A percentile compares a stretch with the other conserved stretches of the same genome.
phyloP scores from a whole-genome alignment of 2,888 invertebrate genomes.

The Papilio protenor region DNA sequence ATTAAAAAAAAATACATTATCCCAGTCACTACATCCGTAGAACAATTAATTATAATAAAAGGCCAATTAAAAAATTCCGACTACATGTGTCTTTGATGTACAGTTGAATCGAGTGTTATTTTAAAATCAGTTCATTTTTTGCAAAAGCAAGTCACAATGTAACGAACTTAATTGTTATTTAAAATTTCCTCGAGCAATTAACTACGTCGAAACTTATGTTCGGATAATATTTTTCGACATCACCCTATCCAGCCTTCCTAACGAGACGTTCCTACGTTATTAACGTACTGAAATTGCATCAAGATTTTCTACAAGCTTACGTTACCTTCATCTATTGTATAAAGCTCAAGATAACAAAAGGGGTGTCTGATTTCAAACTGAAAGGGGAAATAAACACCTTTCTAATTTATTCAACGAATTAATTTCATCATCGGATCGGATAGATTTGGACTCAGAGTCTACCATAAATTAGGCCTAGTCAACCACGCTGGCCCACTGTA shows the following conservation, averaged over 20 bases:
- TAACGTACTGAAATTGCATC: constrained; percentile 18
- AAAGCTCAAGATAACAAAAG: neutral
- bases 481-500: too few relatives aligned
- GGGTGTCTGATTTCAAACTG: neutral
- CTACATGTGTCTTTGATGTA: neutral
- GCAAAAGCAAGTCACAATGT: neutral
- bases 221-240: constrained; percentile 14
- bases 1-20: too few relatives aligned
- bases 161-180: neutral
- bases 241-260: neutral
- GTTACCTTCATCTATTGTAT: neutral
- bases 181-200: neutral
- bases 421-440: too few relatives aligned
- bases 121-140: neutral
- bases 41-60: too few relatives aligned
- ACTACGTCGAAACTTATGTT: neutral
- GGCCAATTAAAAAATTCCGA: neutral
- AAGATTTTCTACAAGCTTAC: constrained; percentile 5
- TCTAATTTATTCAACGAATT: neutral
- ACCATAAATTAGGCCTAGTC: too few relatives aligned
- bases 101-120: neutral
- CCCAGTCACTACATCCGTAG: too few relatives aligned
- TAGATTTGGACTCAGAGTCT: too few relatives aligned
- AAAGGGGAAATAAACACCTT: neutral
- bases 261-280: neutral